Evolutionary conservation across 2,113 vertebrate genomes (phyloP), one percentile per base, ranked within the genome.

Genomic region (Ifrita kowaldi): DNA sequence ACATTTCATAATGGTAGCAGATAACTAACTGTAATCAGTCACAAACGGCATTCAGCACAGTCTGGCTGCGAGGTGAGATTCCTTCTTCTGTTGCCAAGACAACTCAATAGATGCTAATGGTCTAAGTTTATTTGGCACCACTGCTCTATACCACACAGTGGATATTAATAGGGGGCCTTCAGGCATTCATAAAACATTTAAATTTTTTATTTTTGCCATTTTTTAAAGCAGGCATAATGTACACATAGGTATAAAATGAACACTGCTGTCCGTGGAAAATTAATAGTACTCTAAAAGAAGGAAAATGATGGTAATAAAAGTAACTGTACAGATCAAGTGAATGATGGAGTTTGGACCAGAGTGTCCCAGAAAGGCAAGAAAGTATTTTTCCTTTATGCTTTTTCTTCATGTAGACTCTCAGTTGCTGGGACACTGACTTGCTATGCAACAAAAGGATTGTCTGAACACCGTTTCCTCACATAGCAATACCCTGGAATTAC

Each of bases 11-110:
- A 15, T 8, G 44, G 46, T 10, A 32, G 27, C 16, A 87, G 77
- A 84, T 62, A 90, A 80, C 30, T 57, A 62, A 53, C 37, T 75
- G 37, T 53, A 92, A 84, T 94, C 89, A 93, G 78, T 79, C 79
- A 53, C 65, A 90, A 80, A 74, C 63, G 89, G 47, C 84, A 93
- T 76, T 85, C 70, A 77, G 65, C 70, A 64, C 0, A 0, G 27
- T 57, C 46, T 35, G 69, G 84, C 88, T 89, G 50, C 7, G 12
- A 93, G 93, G 53, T 75, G 39, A 95, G 59, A 62, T 62, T 83
- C 63, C 57, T 73, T 47, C 74, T 77, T 68, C 89, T 84, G 93
- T 97, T 97, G 74, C 83, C 91, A 96, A 90, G 96, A 96, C 91
- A 95, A 96, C 95, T 84, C 87, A 92, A 81, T 13, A 79, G 83